These are phyloP conservation scores for Chymomyza costata DNA, from an alignment of 1,140 invertebrate species.

Conservation along the genomic window DNA sequence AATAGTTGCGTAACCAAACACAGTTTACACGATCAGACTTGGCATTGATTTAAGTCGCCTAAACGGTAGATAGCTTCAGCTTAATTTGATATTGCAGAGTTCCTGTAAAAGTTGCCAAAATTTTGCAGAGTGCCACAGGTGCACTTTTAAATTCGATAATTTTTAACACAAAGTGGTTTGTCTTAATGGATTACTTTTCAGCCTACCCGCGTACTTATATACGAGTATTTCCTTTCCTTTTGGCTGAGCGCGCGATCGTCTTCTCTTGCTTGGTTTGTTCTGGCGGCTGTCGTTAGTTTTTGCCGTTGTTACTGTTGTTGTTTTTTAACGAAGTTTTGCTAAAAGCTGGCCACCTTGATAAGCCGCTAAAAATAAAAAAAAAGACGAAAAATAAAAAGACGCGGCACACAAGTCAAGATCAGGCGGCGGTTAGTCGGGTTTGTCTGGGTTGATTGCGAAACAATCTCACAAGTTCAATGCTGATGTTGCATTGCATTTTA, in stretches of 20 bases:
- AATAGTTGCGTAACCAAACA: too few relatives aligned
- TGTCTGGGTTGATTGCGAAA: background rate
- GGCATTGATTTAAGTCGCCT: too few relatives aligned
- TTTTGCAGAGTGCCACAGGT: too few relatives aligned
- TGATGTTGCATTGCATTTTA: constrained; percentile 44
- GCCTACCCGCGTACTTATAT: constrained; percentile 8
- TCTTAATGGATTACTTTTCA: too few relatives aligned
- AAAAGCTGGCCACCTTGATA: constrained; percentile 66
- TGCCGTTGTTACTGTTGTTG: constrained; percentile 22
- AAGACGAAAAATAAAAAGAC: background rate
- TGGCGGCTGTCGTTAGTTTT: too few relatives aligned
- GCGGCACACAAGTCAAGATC: constrained; percentile 11
- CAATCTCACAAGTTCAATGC: constrained; percentile 55
- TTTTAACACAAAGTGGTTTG: too few relatives aligned
- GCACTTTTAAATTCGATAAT: too few relatives aligned
- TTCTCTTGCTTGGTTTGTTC: constrained; percentile 30
- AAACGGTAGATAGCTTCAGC: too few relatives aligned
- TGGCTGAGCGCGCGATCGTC: background rate
- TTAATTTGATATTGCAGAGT: too few relatives aligned
- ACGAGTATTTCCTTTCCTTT: constrained; percentile 40
- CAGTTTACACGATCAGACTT: too few relatives aligned
- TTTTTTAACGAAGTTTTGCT: constrained; percentile 43
- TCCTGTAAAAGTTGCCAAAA: too few relatives aligned
- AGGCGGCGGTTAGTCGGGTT: background rate
- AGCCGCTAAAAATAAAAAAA: constrained; percentile 21